Base-by-base conservation (phyloP, 2,113 vertebrate genomes). In the Hemibagrus wyckioides region DNA sequence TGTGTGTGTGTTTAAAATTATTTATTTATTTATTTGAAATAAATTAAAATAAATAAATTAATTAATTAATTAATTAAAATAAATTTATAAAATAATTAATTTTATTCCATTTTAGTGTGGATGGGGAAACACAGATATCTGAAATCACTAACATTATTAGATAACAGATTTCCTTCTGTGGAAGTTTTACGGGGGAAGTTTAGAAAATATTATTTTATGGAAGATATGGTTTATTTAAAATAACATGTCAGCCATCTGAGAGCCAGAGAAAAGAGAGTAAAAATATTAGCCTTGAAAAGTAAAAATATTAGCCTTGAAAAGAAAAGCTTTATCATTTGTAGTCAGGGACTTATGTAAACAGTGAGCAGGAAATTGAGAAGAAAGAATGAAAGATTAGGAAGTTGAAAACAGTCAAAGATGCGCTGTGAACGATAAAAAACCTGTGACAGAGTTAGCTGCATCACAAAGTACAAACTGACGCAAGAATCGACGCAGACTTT, bases 321-420 rank as follows among this genome's bases (percentile, higher is more conserved):
- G 2, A 39, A 23, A 19, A 41, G 19, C 8, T 73, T 73, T 23
- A 41, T 50, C 13, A n/a, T 50, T 76, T 50, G 13, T 17, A n/a
- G 21, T 67, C 23, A 30, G 50, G 9, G 14, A 80, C 6, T 41
- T 30, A 33, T 56, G 30, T 80, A 36, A 36, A 36, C n/a, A 33
- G 3, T 23, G 15, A 56, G 13, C 28, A 21, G 19, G 7, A 84
- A 52, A 56, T 10, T 56, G 15, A 52, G 19, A 44, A 52, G 9
- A 44, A 41, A 85, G 54, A 79, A 63, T 36, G 50, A 50, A 81
- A 67, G 15, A 80, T 52, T 41, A 80, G 75, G 56, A 84, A 36
- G 82, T 41, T 48, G 48, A 44, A 81, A 59, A 48, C 7, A 17
- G 13, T 50, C 13, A 30, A 19, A 52, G 41, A 25, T 25, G 15